Evolutionary conservation across 1,140 invertebrate species (phyloP).

Genomic region (Heliconius melpomene): DNA sequence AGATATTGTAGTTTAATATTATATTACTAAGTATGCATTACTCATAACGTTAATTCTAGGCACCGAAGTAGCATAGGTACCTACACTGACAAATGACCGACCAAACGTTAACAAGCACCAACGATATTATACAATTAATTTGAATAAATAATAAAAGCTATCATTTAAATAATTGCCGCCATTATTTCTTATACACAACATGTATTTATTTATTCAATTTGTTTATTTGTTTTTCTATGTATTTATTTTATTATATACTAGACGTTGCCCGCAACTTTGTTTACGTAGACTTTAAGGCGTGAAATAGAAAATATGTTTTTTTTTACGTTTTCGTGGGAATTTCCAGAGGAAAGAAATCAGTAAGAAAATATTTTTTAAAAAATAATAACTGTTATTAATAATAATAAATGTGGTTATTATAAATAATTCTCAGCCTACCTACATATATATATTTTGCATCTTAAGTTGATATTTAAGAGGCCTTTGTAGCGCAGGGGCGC

Average conservation of each 20-base stretch:
- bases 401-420: too few relatives aligned
- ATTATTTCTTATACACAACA: constrained; percentile 12
- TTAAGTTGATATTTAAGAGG: too few relatives aligned
- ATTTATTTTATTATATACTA: background rate
- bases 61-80: background rate
- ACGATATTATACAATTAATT: constrained; percentile 24
- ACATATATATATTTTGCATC: too few relatives aligned
- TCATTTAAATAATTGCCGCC: constrained; percentile 26
- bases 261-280: too few relatives aligned
- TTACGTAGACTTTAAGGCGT: too few relatives aligned
- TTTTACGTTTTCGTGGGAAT: too few relatives aligned
- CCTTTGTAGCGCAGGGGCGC: too few relatives aligned
- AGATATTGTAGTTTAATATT: background rate
- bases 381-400: too few relatives aligned
- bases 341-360: too few relatives aligned
- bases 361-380: too few relatives aligned
- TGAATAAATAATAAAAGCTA: constrained; percentile 26
- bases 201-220: background rate
- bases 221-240: background rate
- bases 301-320: too few relatives aligned
- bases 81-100: constrained; percentile 19
- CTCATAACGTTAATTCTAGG: background rate
- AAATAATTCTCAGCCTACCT: too few relatives aligned
- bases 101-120: constrained; percentile 17
- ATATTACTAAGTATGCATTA: background rate